phyloP scores from a whole-genome alignment of 1,140 invertebrate species.

The Pissodes strobi region DNA sequence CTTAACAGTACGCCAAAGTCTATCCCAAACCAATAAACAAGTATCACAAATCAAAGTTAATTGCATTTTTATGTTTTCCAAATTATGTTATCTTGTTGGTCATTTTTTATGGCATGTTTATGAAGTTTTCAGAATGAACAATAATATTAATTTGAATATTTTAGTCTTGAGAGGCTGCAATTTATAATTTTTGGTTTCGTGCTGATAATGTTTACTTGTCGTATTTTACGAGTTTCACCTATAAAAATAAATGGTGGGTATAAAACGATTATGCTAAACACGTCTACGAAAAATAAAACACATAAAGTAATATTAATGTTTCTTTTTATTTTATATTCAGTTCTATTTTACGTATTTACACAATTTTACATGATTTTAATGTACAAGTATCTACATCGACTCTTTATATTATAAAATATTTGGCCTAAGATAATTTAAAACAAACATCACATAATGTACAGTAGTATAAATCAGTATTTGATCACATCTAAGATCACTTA shows the following conservation, averaged over 20 bases:
- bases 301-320: not conserved
- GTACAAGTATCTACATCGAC: conserved; percentile 26
- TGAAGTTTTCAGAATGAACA: not conserved
- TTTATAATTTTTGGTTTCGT: conserved; percentile 16
- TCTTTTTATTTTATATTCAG: conserved; percentile 17
- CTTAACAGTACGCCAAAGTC: not conserved
- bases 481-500: conserved; percentile 28
- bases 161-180: not conserved
- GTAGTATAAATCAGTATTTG: conserved; percentile 5
- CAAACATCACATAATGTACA: conserved; percentile 23
- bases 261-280: not conserved
- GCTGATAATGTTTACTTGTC: conserved; percentile 18
- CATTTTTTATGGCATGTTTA: conserved; percentile 20
- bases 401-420: conserved; percentile 17
- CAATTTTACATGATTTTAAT: conserved; percentile 18
- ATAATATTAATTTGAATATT: conserved; percentile 28
- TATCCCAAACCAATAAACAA: conserved; percentile 16
- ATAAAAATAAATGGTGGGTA: not conserved
- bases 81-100: conserved; percentile 28
- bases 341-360: conserved; percentile 28
- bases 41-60: conserved; percentile 20
- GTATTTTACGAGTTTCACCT: conserved; percentile 1
- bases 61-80: conserved; percentile 27
- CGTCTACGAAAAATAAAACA: too few species aligned
- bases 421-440: conserved; percentile 28